phyloP scores from a whole-genome alignment of 2,113 vertebrate genomes.

The Uria aalge region DNA sequence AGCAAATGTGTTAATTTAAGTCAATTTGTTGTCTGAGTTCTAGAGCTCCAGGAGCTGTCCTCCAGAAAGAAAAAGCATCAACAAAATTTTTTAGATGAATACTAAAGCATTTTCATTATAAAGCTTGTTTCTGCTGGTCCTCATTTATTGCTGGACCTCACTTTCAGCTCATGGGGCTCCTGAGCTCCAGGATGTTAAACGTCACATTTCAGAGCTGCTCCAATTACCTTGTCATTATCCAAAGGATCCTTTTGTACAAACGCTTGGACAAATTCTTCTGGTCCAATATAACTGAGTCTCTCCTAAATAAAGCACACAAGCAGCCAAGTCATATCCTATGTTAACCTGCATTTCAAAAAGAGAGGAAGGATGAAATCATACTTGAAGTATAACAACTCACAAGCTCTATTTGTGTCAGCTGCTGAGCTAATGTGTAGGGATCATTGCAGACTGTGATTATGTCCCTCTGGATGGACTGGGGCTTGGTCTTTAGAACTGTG shows the following conservation, averaged over 20 bases:
- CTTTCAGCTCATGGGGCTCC: not conserved
- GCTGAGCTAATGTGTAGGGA: conserved; percentile 89
- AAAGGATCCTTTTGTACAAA: conserved; percentile 90
- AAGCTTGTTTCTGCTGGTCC: not conserved
- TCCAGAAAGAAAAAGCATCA: not conserved
- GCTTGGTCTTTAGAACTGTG: conserved; percentile 84
- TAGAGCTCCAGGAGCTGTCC: not conserved
- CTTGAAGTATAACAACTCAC: conserved; percentile 68
- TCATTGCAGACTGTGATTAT: conserved; percentile 89
- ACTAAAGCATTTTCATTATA: not conserved
- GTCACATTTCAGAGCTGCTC: not conserved
- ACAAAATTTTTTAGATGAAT: not conserved
- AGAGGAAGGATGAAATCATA: not conserved
- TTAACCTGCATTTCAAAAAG: not conserved
- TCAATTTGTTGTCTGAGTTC: not conserved
- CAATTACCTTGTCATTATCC: conserved; percentile 88
- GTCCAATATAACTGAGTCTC: conserved; percentile 91
- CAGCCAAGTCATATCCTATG: not conserved
- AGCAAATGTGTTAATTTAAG: not conserved
- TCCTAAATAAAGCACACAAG: conserved; percentile 77
- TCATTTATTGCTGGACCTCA: not conserved
- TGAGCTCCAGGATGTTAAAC: not conserved
- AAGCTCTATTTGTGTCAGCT: conserved; percentile 94
- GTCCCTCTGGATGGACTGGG: conserved; percentile 87
- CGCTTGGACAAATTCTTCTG: conserved; percentile 93